Evolutionary conservation across 2,888 invertebrate species (phyloP).

Genomic region (Polydrusus cervinus): DNA sequence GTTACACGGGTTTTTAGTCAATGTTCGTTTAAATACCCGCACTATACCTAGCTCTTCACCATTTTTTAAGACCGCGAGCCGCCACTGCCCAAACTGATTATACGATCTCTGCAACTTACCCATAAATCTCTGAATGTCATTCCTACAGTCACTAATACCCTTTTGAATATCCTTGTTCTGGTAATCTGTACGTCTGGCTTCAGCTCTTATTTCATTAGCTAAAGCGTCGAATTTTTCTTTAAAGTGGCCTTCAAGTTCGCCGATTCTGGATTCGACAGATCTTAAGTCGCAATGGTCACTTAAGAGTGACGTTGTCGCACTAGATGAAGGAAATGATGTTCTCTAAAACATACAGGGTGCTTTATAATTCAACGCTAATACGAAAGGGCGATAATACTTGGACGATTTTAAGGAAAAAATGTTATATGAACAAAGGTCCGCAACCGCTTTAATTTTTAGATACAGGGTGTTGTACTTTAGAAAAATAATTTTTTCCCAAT

Average conservation of each 20-base stretch:
- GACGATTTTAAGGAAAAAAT: no score
- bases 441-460: no score
- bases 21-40: no score
- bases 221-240: conserved; percentile 27
- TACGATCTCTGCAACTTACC: conserved; percentile 10
- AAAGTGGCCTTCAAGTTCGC: conserved; percentile 20
- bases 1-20: no score
- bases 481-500: no score
- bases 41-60: no score
- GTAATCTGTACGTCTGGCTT: conserved; percentile 20
- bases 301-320: neutral
- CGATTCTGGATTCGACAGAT: conserved; percentile 10
- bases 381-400: neutral
- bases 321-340: neutral
- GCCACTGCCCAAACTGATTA: no score
- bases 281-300: neutral
- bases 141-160: neutral
- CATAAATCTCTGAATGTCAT: conserved; percentile 4
- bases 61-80: no score
- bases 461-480: no score
- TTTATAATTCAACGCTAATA: no score
- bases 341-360: conserved; percentile 4
- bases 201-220: conserved; percentile 29
- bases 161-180: conserved; percentile 15
- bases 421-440: no score